phyloP scores from a whole-genome alignment of 1,140 invertebrate genomes.

The Stegodyphus mimosarum region DNA sequence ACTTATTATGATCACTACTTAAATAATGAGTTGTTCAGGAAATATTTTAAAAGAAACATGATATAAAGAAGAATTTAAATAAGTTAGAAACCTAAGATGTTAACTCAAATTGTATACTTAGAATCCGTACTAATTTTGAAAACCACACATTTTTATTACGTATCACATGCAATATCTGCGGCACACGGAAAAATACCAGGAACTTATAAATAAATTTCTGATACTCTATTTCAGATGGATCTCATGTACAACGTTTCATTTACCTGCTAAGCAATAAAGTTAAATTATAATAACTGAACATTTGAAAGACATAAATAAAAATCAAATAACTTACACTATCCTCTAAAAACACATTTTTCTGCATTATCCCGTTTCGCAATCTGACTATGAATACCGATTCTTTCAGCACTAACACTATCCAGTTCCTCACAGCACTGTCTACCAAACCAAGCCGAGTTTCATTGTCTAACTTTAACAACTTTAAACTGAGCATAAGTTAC shows the following conservation, averaged over 20 bases:
- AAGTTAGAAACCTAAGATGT: too few species aligned
- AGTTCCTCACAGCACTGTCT: constrained; percentile 17
- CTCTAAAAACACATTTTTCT: constrained; percentile 55
- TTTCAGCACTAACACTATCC: constrained; percentile 41
- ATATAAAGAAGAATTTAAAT: too few species aligned
- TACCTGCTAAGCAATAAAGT: too few species aligned
- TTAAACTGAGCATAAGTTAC: constrained; percentile 58
- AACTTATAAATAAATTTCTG: background rate
- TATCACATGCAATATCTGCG: background rate
- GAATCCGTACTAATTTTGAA: too few species aligned
- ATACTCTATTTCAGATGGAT: too few species aligned
- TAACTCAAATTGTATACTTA: too few species aligned
- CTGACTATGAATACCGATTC: constrained; percentile 27
- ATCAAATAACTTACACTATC: constrained; percentile 41
- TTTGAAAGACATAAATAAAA: background rate
- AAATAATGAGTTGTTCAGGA: too few species aligned
- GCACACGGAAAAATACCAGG: background rate
- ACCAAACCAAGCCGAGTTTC: constrained; percentile 42
- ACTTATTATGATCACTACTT: too few species aligned
- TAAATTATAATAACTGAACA: background rate
- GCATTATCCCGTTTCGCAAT: constrained; percentile 31
- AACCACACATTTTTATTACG: too few species aligned
- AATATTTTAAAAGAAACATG: too few species aligned
- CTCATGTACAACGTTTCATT: too few species aligned
- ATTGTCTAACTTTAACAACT: constrained; percentile 57